A percentile compares a stretch with the other conserved stretches of the same genome.
Evolutionary conservation across 2,888 invertebrate genomes (phyloP).

Genomic region (Microdon myrmicae): DNA sequence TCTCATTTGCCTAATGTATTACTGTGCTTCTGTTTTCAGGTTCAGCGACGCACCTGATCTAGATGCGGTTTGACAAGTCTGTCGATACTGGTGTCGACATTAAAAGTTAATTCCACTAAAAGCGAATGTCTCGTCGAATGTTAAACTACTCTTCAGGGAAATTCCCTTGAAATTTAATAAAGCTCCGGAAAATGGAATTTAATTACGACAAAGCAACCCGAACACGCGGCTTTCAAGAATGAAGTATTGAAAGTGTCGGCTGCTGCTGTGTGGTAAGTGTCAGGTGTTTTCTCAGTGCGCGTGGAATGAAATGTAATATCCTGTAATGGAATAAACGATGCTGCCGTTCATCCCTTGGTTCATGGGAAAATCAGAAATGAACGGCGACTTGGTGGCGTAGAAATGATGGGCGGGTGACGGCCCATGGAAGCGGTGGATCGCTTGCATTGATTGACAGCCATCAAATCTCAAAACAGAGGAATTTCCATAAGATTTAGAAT

Average conservation of each 20-base stretch:
- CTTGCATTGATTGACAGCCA: conserved; percentile 57
- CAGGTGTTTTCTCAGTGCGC: conserved; percentile 48
- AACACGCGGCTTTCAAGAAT: conserved; percentile 16
- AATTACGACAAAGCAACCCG: conserved; percentile 38
- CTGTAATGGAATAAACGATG: conserved; percentile 43
- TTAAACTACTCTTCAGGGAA: conserved; percentile 51
- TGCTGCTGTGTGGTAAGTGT: conserved; percentile 46
- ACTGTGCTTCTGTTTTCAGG: conserved; percentile 41
- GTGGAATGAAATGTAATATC: conserved; percentile 51
- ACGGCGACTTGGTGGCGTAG: conserved; percentile 4
- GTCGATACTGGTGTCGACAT: conserved; percentile 36
- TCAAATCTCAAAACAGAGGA: conserved; percentile 52
- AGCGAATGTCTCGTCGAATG: conserved; percentile 52
- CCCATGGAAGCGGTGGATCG: conserved; percentile 26
- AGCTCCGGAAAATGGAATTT: conserved; percentile 46
- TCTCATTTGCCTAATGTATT: conserved; percentile 20
- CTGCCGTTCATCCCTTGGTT: conserved; percentile 39
- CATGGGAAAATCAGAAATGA: conserved; percentile 54
- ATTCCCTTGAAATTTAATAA: conserved; percentile 52
- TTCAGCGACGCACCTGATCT: conserved; percentile 39
- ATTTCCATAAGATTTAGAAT: conserved; percentile 40
- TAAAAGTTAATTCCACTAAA: conserved; percentile 56
- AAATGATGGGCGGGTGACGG: not conserved
- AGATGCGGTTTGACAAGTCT: conserved; percentile 7
- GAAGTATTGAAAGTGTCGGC: conserved; percentile 39